Base-by-base conservation (phyloP, 2,113 vertebrate species). In the Phalacrocorax brasilianus region DNA sequence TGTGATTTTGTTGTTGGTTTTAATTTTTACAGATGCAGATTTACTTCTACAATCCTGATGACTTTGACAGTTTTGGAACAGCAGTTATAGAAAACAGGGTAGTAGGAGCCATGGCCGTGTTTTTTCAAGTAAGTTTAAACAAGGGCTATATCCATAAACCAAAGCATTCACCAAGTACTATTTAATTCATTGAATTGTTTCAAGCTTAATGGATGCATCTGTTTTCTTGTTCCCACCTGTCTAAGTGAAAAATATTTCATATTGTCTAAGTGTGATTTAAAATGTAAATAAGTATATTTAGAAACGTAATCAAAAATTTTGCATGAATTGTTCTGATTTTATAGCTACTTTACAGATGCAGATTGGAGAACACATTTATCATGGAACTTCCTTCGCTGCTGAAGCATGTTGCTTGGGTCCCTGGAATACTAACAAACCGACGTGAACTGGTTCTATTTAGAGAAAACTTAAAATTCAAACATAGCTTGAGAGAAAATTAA, bases 21-120 rank as follows among this genome's bases (percentile, higher is more conserved):
- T 94, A 85, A 96, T 95, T 97, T 96, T 97, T 95, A 97, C 98
- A 99, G 99, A 99, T 99, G 99, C 99, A 99, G 98, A 99, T 99
- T 97, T 99, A 99, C 98, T 99, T 99, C 98, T 99, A 99, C 97
- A 99, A 99, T 97, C 99, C 99, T 7, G 99, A 99, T 50, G 99
- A 99, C 97, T 99, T 99, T 91, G 99, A 99, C 98, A 99, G 99
- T 96, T 99, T 99, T 94, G 98, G 98, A 80, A 98, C 98, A 30
- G 99, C 99, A 42, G 98, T 99, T 97, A 98, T 98, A 84, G 99
- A 99, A 96, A 99, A 99, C 97, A 98, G 99, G 93, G 98, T 98
- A 86, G 98, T 99, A 10, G 99, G 98, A 82, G 99, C 99, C 72
- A 99, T 99, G 99, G 98, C 99, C 0, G 97, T 99, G 74, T 99